These are phyloP conservation scores for Thunnus albacares DNA, from an alignment of 2,797 vertebrate genomes.

Conservation along the genomic window DNA sequence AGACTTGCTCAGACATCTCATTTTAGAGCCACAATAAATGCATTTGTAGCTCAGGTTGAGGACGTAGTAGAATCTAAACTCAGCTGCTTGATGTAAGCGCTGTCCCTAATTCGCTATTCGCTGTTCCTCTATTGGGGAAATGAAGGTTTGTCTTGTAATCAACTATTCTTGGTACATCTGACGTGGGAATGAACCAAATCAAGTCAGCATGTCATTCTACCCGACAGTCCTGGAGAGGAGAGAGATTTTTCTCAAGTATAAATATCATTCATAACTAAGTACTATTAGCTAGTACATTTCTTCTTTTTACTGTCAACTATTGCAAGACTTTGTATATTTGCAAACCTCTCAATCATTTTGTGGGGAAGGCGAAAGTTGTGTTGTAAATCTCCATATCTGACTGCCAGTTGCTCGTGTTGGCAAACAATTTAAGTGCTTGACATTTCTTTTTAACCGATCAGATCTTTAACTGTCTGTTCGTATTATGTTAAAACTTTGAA, in stretches of 20 bases:
- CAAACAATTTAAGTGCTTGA: constrained; percentile 83
- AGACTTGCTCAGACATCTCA: constrained; percentile 56
- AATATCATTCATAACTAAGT: constrained; percentile 66
- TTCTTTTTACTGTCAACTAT: constrained; percentile 73
- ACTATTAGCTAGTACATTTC: constrained; percentile 67
- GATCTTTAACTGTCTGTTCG: constrained; percentile 93
- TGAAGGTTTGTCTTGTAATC: constrained; percentile 50
- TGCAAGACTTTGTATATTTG: constrained; percentile 80
- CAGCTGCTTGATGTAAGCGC: constrained; percentile 39
- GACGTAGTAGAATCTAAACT: constrained; percentile 49
- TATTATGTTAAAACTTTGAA: constrained; percentile 88
- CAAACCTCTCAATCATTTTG: constrained; percentile 73
- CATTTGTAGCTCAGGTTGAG: constrained; percentile 64
- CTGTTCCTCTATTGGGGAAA: constrained; percentile 49
- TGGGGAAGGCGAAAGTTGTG: constrained; percentile 54
- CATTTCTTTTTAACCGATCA: constrained; percentile 93
- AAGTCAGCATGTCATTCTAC: constrained; percentile 54
- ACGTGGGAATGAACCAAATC: constrained; percentile 57
- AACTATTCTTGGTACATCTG: constrained; percentile 44
- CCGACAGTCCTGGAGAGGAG: constrained; percentile 45
- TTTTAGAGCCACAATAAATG: constrained; percentile 61
- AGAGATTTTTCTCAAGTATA: constrained; percentile 47
- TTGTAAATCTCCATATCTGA: constrained; percentile 76
- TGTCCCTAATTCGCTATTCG: constrained; percentile 30
- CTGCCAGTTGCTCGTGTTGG: constrained; percentile 81